Conservation (phyloP, 2,113 vertebrate genomes). For the Reinhardtius hippoglossoides region DNA sequence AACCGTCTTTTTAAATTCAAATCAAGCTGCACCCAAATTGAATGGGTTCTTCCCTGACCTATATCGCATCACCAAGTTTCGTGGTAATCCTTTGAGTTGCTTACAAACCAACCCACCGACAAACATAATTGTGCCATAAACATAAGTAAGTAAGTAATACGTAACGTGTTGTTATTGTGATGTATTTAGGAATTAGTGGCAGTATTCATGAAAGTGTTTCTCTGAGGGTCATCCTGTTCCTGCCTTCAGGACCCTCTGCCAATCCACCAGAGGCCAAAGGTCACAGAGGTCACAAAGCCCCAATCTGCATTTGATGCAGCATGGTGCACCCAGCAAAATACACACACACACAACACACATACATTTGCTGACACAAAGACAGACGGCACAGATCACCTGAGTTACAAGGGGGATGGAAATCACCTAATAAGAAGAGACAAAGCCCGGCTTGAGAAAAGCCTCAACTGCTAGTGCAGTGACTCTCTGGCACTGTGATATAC, state of each 20-base stretch:
- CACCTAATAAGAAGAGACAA: conserved; percentile 72
- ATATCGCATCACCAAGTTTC: too few species aligned
- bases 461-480: conserved; percentile 24
- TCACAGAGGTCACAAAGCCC: conserved; percentile 58
- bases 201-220: background rate
- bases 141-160: conserved; percentile 4
- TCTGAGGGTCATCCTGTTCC: background rate
- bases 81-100: too few species aligned
- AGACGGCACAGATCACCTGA: conserved; percentile 49
- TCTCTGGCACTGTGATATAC: conserved; percentile 29
- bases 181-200: background rate
- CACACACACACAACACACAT: conserved; percentile 2
- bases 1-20: too few species aligned
- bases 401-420: conserved; percentile 47
- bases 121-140: background rate
- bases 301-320: conserved; percentile 54
- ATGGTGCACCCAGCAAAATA: conserved; percentile 26
- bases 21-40: too few species aligned
- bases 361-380: conserved; percentile 2
- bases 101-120: too few species aligned
- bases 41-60: too few species aligned
- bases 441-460: conserved; percentile 59
- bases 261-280: conserved; percentile 62
- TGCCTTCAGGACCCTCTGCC: conserved; percentile 26
- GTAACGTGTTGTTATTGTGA: background rate